Percentiles rank a stretch among this genome's conserved stretches.
Conservation (phyloP, 2,888 invertebrate species). For the Dugesia japonica region DNA sequence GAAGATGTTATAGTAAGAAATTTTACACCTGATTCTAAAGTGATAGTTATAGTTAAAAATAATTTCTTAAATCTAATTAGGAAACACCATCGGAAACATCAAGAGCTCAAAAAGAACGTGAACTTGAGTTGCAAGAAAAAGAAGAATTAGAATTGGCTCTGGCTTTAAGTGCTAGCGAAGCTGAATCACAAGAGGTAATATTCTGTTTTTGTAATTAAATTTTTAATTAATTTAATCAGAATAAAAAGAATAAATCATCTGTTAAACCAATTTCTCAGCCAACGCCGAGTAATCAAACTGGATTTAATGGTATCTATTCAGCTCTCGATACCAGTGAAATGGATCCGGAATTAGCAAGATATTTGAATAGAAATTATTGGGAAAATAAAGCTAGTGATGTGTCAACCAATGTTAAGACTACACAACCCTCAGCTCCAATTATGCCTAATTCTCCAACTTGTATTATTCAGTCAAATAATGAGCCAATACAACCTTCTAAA, state of each 20-base stretch:
- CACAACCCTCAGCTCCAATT: constrained; percentile 26
- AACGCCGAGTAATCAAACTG: constrained; percentile 20
- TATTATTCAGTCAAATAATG: neutral
- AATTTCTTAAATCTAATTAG: neutral
- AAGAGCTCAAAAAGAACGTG: constrained; percentile 38
- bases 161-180: constrained; percentile 89
- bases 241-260: neutral
- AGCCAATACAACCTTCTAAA: neutral
- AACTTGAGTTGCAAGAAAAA: constrained; percentile 59
- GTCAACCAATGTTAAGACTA: neutral
- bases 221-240: neutral
- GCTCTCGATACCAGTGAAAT: constrained; percentile 47
- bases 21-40: neutral
- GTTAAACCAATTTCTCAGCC: neutral
- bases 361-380: constrained; percentile 82
- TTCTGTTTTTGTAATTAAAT: neutral
- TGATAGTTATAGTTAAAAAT: neutral
- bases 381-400: constrained; percentile 52
- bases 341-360: constrained; percentile 74
- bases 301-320: constrained; percentile 32
- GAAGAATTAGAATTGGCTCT: constrained; percentile 87
- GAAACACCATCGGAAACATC: constrained; percentile 5
- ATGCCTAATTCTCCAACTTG: neutral
- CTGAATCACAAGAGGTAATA: constrained; percentile 57
- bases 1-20: neutral